Evolutionary conservation across 2,888 invertebrate genomes (phyloP), one percentile per base, ranked within the genome.

Genomic region (Rhabditoides inermis): DNA sequence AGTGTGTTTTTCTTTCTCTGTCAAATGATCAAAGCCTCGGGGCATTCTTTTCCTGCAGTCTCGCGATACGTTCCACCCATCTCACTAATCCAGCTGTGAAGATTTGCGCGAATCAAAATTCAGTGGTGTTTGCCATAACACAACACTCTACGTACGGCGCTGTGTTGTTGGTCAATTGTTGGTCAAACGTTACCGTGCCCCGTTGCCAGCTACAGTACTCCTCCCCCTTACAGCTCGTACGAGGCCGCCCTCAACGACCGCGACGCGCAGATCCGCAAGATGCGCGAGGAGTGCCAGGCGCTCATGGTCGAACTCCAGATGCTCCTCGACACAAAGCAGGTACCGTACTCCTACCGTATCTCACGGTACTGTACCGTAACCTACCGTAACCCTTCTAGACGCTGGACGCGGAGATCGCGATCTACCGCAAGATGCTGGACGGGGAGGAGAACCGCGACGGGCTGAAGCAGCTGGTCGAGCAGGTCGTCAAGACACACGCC

Each of bases 381-480:
- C n/a, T n/a, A n/a, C n/a, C n/a, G n/a, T n/a, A n/a, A 32, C 25
- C 18, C 6, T 50, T 56, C 23, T 35, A 69, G 58, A 79, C 79
- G 18, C 70, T 81, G 58, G 82, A 81, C 72, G 78, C 81, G 51
- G 81, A 81, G 72, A 81, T 81, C 60, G 80, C 80, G 60, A 82
- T 82, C 60, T 81, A 82, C 77, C 75, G 81, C 56, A 81, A 81
- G 65, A 77, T 82, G 72, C 72, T 81, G 63, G 82, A 81, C 69
- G 78, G 80, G 47, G 82, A 82, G 65, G 82, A 82, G 72, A 80
- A 77, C 73, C 77, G 81, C 12, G 70, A 70, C 25, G 76, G 76
- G 7, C 67, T 76, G 44, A 63, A 71, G 15, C 73, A 73, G 50
- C 65, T 76, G 51, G 76, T 77, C 53, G 76, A 76, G 51, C 76